phyloP scores from a whole-genome alignment of 1,140 invertebrate genomes.

The Apis florea region DNA sequence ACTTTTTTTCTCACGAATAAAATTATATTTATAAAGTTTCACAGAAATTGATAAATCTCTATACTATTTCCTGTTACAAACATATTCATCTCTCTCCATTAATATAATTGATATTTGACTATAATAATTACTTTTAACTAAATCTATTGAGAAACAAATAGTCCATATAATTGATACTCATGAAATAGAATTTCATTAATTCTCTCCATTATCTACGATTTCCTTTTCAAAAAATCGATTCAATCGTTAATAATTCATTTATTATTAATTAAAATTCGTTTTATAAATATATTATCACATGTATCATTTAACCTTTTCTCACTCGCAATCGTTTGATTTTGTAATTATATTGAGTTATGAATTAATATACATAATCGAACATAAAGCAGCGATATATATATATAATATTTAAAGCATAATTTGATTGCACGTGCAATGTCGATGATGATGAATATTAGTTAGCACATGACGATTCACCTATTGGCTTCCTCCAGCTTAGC shows the following conservation, averaged over 20 bases:
- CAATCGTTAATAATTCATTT: too few relatives aligned
- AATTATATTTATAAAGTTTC: not conserved
- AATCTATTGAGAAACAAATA: too few relatives aligned
- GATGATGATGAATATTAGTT: not conserved
- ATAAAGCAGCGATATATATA: not conserved
- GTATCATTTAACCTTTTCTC: not conserved
- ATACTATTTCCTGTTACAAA: not conserved
- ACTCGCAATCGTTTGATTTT: not conserved
- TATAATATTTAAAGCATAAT: constrained; percentile 24
- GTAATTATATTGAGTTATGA: not conserved
- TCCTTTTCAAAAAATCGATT: not conserved
- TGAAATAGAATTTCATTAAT: too few relatives aligned
- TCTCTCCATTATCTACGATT: not conserved
- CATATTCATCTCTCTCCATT: too few relatives aligned
- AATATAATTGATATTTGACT: too few relatives aligned
- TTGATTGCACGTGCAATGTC: constrained; percentile 24
- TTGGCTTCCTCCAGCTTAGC: constrained; percentile 97
- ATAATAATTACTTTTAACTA: too few relatives aligned
- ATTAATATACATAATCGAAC: constrained; percentile 4
- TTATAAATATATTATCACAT: not conserved
- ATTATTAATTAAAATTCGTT: too few relatives aligned
- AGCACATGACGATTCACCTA: constrained; percentile 79
- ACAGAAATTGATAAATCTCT: not conserved
- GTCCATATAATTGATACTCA: too few relatives aligned
- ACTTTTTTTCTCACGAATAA: not conserved